Percentiles rank a stretch among this genome's conserved stretches.
phyloP scores from a whole-genome alignment of 2,888 invertebrate species.

The Rapana venosa region DNA sequence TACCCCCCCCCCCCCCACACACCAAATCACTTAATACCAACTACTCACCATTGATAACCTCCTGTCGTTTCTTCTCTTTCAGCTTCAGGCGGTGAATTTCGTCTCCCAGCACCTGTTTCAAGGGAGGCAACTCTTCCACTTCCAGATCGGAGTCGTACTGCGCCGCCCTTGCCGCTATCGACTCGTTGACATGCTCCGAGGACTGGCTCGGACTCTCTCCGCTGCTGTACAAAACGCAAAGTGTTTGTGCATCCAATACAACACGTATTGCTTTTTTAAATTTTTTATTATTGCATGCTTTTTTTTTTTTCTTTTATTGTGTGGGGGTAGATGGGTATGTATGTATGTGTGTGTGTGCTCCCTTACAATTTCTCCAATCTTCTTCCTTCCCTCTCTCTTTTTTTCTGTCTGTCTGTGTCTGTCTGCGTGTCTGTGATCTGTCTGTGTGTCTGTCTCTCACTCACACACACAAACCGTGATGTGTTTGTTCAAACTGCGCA shows the following conservation, averaged over 20 bases:
- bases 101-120: conserved; percentile 87
- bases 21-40: too few relatives aligned
- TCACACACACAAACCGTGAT: background rate
- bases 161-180: background rate
- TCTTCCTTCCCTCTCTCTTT: too few relatives aligned
- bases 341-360: too few relatives aligned
- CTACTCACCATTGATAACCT: conserved; percentile 91
- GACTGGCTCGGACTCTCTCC: conserved; percentile 88
- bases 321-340: too few relatives aligned
- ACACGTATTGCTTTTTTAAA: background rate
- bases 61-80: conserved; percentile 92
- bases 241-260: background rate
- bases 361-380: too few relatives aligned
- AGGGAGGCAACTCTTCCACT: conserved; percentile 86
- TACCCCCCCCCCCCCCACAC: too few relatives aligned
- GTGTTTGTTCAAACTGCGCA: too few relatives aligned
- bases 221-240: conserved; percentile 78
- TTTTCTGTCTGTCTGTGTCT: too few relatives aligned
- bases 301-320: background rate
- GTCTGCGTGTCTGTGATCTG: too few relatives aligned
- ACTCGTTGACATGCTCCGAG: conserved; percentile 81
- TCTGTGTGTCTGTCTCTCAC: too few relatives aligned
- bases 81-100: conserved; percentile 87
- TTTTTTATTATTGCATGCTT: background rate
- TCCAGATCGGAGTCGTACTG: conserved; percentile 75